Conservation (phyloP, 2,797 vertebrate genomes). For the Coccyzus lansbergi region DNA sequence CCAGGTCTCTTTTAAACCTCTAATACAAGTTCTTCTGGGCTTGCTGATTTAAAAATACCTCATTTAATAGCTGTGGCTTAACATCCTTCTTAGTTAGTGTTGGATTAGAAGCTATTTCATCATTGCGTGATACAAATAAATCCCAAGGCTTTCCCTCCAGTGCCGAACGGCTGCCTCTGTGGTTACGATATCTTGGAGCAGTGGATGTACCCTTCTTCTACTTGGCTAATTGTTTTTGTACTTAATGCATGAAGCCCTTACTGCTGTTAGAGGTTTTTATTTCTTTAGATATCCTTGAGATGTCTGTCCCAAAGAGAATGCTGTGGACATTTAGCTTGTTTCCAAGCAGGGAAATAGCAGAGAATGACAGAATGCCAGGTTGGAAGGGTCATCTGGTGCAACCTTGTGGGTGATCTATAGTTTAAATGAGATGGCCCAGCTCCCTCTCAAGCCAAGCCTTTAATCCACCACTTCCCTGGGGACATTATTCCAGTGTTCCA, state of each 20-base stretch:
- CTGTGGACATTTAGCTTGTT: background rate
- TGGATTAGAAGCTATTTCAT: slow-evolving; percentile 43
- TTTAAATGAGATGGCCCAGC: no score
- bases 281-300: background rate
- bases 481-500: no score
- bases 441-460: no score
- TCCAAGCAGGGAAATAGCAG: background rate
- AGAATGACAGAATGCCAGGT: no score
- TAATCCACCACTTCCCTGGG: no score
- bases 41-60: slow-evolving; percentile 51
- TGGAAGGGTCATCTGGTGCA: no score
- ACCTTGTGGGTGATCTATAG: no score
- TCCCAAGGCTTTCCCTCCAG: background rate
- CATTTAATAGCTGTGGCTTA: slow-evolving; percentile 51
- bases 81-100: slow-evolving; percentile 30
- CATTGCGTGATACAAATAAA: background rate
- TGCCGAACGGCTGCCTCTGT: rapidly evolving
- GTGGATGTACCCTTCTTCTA: background rate
- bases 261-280: background rate
- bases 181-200: background rate
- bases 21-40: background rate
- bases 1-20: slow-evolving; percentile 27
- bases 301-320: background rate
- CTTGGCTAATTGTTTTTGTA: background rate
- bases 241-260: rapidly evolving